Base-by-base conservation (phyloP, 2,888 invertebrate species). In the Halocaridina rubra region DNA sequence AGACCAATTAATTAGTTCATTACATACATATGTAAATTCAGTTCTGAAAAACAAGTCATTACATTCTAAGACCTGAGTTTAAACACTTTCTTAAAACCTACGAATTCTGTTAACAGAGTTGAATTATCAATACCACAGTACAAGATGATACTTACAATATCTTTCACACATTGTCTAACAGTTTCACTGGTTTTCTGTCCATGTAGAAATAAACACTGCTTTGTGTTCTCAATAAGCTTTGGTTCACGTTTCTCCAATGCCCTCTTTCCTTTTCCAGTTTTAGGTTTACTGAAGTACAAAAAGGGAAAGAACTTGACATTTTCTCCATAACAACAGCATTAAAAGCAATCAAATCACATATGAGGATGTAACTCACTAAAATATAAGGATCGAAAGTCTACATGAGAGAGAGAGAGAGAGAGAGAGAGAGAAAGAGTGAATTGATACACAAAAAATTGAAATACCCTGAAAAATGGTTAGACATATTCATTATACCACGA, bases 181-280 rank as follows among this genome's bases (percentile, higher is more conserved):
- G 93, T 92, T 69, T 95, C 94, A 85, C 95, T 94, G 89, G 95
- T 93, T 90, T 96, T 96, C 1, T 95, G 93, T 24, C 98, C 98
- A 91, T 95, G 95, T 32, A 98, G 92, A 90, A 97, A 96, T 88
- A 98, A 91, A 69, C 95, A 94, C 89, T 93, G 94, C 90, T 98
- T 98, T 0, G 95, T 93, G 89, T 96, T 95, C 92, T 99, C 99
- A 85, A 96, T 93, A 0, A 98, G 91, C 91, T 98, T 96, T 0
- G 98, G 96, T 90, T 96, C 97, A 89, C 94, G 93, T 13, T 94
- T 94, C 78, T 95, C 92, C 76, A 99, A 91, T 19, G 95, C 94
- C 89, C 96, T 95, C 91, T 98, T 98, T 24, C 97, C 97, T 90
- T 94, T 95, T 71, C 95, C 95, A 72, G 97, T 97, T 89, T 94